phyloP scores from a whole-genome alignment of 2,113 vertebrate genomes.

The Phrynosoma platyrhinos region DNA sequence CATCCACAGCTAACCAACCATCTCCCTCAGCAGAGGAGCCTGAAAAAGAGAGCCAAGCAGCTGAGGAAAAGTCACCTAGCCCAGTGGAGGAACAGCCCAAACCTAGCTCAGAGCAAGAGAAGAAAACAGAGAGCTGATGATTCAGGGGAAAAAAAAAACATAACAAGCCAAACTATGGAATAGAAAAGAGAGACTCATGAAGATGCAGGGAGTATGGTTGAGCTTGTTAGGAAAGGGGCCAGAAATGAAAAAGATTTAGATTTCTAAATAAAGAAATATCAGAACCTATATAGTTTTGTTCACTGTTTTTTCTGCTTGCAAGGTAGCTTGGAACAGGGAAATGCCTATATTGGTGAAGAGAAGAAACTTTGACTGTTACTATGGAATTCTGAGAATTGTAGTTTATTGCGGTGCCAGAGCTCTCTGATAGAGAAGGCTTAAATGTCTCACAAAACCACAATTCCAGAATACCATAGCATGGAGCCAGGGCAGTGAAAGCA shows the following conservation, averaged over 20 bases:
- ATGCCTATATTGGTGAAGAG: not conserved
- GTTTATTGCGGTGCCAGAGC: no score
- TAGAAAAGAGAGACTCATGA: not conserved
- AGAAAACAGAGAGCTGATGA: slow-evolving; percentile 12
- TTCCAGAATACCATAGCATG: no score
- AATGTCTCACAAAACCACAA: no score
- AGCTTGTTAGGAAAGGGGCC: not conserved
- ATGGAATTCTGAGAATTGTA: no score
- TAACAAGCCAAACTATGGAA: not conserved
- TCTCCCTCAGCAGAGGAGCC: not conserved
- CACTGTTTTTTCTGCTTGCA: no score
- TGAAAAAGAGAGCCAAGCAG: not conserved
- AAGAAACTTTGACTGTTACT: not conserved
- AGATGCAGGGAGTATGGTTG: not conserved
- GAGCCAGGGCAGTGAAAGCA: no score
- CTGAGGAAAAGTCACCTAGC: slow-evolving; percentile 41
- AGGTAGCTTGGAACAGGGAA: not conserved
- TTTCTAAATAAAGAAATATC: slow-evolving; percentile 4
- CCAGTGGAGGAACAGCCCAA: slow-evolving; percentile 74
- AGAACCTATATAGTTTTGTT: not conserved
- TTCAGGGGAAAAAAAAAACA: rapidly evolving
- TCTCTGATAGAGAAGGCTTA: no score
- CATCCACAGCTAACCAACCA: not conserved
- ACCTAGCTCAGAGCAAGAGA: slow-evolving; percentile 20
- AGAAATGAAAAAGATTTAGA: not conserved